Evolutionary conservation across 1,140 invertebrate species (phyloP).

Genomic region (Eueides isabella): DNA sequence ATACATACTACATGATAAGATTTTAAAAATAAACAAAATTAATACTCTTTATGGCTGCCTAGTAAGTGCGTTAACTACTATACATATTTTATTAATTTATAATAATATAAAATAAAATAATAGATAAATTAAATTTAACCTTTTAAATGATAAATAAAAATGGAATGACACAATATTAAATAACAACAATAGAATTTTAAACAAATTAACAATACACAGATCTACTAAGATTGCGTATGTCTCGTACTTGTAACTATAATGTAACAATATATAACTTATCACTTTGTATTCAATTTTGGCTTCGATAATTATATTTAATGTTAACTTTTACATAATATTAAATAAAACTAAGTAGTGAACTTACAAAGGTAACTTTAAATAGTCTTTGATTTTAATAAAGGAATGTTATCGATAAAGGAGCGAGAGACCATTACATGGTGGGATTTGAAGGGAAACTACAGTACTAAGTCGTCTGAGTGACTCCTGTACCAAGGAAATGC

Average conservation of each 20-base stretch:
- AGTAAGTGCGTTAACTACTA: constrained; percentile 24
- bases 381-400: constrained; percentile 55
- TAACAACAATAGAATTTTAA: constrained; percentile 71
- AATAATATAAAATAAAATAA: constrained; percentile 22
- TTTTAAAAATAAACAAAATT: constrained; percentile 30
- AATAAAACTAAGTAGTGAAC: constrained; percentile 53
- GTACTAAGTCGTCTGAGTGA: not conserved
- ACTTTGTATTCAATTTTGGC: constrained; percentile 69
- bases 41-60: constrained; percentile 39
- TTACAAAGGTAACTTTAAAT: constrained; percentile 64
- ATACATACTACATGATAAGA: constrained; percentile 18
- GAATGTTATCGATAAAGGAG: constrained; percentile 55
- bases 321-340: constrained; percentile 23
- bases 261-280: constrained; percentile 47
- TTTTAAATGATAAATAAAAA: constrained; percentile 32
- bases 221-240: constrained; percentile 62
- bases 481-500: constrained; percentile 16
- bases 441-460: constrained; percentile 47
- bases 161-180: constrained; percentile 59
- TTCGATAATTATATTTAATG: constrained; percentile 50
- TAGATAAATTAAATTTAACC: too few species aligned
- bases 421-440: constrained; percentile 63
- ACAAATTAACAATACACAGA: constrained; percentile 69
- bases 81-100: constrained; percentile 15
- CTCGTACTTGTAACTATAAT: constrained; percentile 44